A percentile compares a stretch with the other conserved stretches of the same genome.
Conservation (phyloP, 1,140 invertebrate species). For the Lysiphlebus fabarum region DNA sequence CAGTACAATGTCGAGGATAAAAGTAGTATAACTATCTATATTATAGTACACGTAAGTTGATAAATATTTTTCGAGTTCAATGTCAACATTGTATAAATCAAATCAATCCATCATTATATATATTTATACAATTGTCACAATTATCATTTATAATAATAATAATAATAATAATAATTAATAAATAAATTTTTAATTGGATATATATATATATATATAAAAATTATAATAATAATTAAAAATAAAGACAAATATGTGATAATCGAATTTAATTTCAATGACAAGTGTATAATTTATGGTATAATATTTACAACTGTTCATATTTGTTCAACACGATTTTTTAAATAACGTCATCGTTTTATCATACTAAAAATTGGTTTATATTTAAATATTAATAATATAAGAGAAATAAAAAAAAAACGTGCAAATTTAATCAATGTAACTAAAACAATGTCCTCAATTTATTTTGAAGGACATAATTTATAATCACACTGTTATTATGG, state of each 20-base stretch:
- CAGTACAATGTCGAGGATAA: conserved; percentile 16
- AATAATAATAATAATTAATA: too few species aligned
- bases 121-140: too few species aligned
- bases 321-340: not conserved
- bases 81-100: conserved; percentile 12
- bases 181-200: too few species aligned
- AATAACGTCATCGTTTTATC: not conserved
- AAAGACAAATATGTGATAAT: too few species aligned
- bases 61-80: conserved; percentile 8
- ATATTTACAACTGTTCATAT: not conserved
- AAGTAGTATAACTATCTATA: not conserved
- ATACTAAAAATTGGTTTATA: conserved; percentile 12
- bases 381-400: conserved; percentile 7
- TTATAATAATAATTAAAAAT: too few species aligned
- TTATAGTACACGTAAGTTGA: not conserved
- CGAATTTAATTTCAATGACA: not conserved
- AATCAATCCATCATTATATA: not conserved
- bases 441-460: conserved; percentile 14
- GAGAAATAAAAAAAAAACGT: conserved; percentile 14
- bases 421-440: not conserved
- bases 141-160: too few species aligned
- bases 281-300: not conserved
- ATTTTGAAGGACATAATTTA: conserved; percentile 16
- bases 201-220: too few species aligned
- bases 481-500: not conserved